Base-by-base conservation (phyloP, 2,888 invertebrate species). In the Tortrix viridana region DNA sequence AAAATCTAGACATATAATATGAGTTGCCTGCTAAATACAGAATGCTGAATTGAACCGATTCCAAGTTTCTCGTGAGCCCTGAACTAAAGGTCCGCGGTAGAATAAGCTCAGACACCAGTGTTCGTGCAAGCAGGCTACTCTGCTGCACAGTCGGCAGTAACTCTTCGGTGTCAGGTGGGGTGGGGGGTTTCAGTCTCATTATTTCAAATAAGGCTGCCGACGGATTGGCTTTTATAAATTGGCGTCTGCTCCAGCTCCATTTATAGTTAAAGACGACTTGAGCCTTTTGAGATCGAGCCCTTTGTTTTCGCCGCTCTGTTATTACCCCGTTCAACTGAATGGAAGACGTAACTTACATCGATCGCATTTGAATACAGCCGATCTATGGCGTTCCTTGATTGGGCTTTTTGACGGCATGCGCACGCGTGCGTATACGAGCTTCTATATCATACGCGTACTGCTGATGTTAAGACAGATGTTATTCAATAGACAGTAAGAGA, bases 241-340 rank as follows among this genome's bases (percentile, higher is more conserved):
- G 41, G 41, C 16, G 6, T 41, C 41, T 14, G 41, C 41, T 41
- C 41, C n/a, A 41, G 41, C 16, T 16, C 41, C 41, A 32, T 32
- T 32, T 32, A 32, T 32, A 41, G 41, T 41, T 41, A 41, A 41
- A 41, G 41, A 41, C 41, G 41, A 16, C 41, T 38, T 41, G 16
- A 41, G 41, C 16, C 41, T 41, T 32, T 41, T 16, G 41, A 14
- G 16, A 41, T 41, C 41, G 41, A 41, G 5, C 41, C 41, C 41
- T n/a, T 41, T 41, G 41, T 41, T 41, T 32, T 16, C 41, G 16
- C 14, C 41, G 41, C 16, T 41, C 41, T 41, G 41, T 5, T 41
- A 41, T 16, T 14, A 41, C 41, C 16, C 41, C 41, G 16, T 41
- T 16, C 41, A 41, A n/a, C n/a, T 41, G 14, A 41, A 16, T 16